A percentile compares a stretch with the other conserved stretches of the same genome.
These are phyloP conservation scores for Romanomermis culicivorax DNA, from an alignment of 2,888 invertebrate genomes.

Conservation along the genomic window DNA sequence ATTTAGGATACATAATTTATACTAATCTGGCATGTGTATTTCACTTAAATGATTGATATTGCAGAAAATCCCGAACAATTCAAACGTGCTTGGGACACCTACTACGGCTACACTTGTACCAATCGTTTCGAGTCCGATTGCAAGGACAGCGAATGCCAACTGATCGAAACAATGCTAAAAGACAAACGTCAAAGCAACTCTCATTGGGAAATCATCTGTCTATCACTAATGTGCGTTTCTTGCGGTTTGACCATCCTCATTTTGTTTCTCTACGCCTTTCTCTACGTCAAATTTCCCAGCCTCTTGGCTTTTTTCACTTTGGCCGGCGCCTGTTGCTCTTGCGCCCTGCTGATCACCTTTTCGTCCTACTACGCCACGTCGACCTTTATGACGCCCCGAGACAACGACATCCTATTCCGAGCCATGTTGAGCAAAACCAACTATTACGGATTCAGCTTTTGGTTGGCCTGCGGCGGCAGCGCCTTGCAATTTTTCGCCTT, in stretches of 20 bases:
- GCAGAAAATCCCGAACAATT: too few relatives aligned
- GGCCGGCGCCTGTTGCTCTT: background rate
- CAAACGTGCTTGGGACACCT: too few relatives aligned
- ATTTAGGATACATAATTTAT: too few relatives aligned
- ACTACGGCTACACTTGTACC: too few relatives aligned
- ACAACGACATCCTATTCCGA: background rate
- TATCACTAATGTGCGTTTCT: background rate
- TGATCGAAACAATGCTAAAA: background rate
- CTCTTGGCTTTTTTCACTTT: background rate
- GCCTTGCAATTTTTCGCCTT: background rate
- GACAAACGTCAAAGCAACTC: background rate
- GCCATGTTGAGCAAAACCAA: background rate
- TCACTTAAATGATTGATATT: too few relatives aligned
- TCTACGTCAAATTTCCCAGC: background rate
- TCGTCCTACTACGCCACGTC: background rate
- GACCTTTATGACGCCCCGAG: background rate
- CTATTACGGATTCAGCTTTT: background rate
- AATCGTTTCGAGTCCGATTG: too few relatives aligned
- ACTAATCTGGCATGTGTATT: too few relatives aligned
- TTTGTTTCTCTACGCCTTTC: background rate
- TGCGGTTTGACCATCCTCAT: background rate
- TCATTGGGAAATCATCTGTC: background rate
- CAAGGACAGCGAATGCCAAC: background rate
- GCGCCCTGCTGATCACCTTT: background rate
- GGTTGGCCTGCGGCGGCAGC: background rate